Evolutionary conservation across 2,113 vertebrate species (phyloP), one percentile per base, ranked within the genome.

Genomic region (Lepisosteus osseus): DNA sequence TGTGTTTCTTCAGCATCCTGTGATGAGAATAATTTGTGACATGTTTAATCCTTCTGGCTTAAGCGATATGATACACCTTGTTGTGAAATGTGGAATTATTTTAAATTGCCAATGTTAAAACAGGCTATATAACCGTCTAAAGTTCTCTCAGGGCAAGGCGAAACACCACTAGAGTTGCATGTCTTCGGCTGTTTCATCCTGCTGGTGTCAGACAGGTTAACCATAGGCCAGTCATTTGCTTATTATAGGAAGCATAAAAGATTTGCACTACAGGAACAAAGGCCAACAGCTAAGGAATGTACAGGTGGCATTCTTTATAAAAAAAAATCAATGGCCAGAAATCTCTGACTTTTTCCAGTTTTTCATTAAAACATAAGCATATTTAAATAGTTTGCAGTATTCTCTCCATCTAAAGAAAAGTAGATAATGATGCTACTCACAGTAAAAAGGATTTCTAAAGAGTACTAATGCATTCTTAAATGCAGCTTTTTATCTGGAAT

Each of bases 131-230:
- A 51, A 81, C 40, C 67, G 69, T 55, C 40, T 13, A 43, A 42
- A 40, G 65, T 77, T 79, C 81, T 78, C 5, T 13, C 7, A 67
- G 80, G 79, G 81, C 81, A 69, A 11, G 67, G 45, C 51, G 64
- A 63, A 67, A 69, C 63, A 45, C 76, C 78, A 79, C 71, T 68
- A 63, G 74, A 76, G 81, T 85, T 76, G 82, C 47, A 15, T 63
- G 74, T 15, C 67, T 69, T 72, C 64, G 67, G 68, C 51, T 74
- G 65, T 68, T 61, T 61, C 82, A 61, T 73, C 77, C 82, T 86
- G 83, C 68, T 72, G 72, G 75, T 78, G 82, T 83, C 85, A 80
- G 61, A 81, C 84, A 84, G 80, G 76, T 79, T 79, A 82, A 85
- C 84, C 86, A 86, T 84, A 78, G 77, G 67, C 76, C 77, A 77